These are phyloP conservation scores for Grus americana DNA, from an alignment of 2,113 vertebrate species.

Conservation along the genomic window DNA sequence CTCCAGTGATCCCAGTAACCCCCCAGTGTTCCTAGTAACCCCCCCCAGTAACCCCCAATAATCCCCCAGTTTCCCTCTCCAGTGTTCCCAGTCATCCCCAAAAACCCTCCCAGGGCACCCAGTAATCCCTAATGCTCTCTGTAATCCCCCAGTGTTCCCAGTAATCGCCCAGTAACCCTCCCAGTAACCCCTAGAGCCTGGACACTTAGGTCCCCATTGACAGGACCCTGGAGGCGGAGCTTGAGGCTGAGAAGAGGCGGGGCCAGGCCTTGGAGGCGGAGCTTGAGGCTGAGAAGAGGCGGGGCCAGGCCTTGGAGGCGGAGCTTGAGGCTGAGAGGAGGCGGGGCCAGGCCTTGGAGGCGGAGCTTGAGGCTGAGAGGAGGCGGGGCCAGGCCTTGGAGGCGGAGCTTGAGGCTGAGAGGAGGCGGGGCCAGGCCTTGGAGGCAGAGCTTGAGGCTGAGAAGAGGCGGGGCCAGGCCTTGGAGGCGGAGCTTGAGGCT, in stretches of 20 bases:
- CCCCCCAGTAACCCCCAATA: not conserved
- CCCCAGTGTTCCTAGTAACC: not conserved
- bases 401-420: not conserved
- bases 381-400: accelerated
- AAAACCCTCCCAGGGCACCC: not conserved
- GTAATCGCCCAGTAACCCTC: not conserved
- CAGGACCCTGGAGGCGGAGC: not conserved
- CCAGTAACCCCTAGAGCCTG: not conserved
- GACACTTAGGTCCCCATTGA: not conserved
- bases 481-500: too few relatives aligned
- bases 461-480: accelerated
- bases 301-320: accelerated
- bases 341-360: accelerated
- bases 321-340: not conserved
- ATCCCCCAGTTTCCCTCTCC: too few relatives aligned
- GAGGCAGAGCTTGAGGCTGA: not conserved
- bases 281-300: not conserved
- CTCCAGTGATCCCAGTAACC: not conserved
- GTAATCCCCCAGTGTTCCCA: not conserved
- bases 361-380: not conserved
- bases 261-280: accelerated
- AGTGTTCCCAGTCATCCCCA: not conserved
- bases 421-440: accelerated
- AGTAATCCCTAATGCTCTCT: too few relatives aligned
- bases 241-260: not conserved